These are phyloP conservation scores for Corythaixoides concolor DNA, from an alignment of 2,113 vertebrate species.

Conservation along the genomic window DNA sequence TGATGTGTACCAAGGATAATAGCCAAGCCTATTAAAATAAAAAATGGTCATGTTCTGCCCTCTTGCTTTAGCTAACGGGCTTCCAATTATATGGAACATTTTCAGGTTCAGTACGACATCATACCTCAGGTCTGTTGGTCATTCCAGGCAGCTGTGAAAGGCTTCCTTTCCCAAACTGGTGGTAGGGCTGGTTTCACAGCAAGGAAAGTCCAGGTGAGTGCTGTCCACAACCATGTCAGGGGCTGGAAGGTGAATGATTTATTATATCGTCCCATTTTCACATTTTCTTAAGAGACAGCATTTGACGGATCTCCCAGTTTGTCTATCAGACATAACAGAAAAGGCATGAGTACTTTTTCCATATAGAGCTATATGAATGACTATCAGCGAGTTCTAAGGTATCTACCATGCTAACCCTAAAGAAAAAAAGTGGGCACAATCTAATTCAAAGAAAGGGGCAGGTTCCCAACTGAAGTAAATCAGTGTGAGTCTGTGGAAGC, in stretches of 20 bases:
- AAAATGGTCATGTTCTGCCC: conserved; percentile 86
- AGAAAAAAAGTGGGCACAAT: neutral
- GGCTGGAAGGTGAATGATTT: neutral
- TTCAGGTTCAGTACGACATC: conserved; percentile 73
- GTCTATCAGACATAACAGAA: neutral
- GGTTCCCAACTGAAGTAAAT: neutral
- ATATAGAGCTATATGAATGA: neutral
- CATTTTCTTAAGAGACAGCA: conserved; percentile 28
- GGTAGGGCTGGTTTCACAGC: conserved; percentile 77
- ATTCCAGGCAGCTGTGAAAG: conserved; percentile 83
- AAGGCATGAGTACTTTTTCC: neutral
- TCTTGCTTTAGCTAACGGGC: conserved; percentile 74
- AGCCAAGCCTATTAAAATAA: conserved; percentile 80
- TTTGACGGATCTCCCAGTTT: neutral
- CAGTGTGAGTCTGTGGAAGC: neutral
- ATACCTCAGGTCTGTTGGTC: conserved; percentile 77
- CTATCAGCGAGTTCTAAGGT: neutral
- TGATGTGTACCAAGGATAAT: conserved; percentile 80
- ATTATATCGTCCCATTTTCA: neutral
- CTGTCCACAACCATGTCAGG: conserved; percentile 41
- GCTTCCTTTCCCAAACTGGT: conserved; percentile 76
- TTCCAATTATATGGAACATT: conserved; percentile 79
- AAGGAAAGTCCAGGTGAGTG: conserved; percentile 69
- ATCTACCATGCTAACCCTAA: neutral
- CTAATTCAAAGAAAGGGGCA: neutral